These are phyloP conservation scores for Gymnocheta viridis DNA, from an alignment of 2,888 invertebrate species.

Conservation along the genomic window DNA sequence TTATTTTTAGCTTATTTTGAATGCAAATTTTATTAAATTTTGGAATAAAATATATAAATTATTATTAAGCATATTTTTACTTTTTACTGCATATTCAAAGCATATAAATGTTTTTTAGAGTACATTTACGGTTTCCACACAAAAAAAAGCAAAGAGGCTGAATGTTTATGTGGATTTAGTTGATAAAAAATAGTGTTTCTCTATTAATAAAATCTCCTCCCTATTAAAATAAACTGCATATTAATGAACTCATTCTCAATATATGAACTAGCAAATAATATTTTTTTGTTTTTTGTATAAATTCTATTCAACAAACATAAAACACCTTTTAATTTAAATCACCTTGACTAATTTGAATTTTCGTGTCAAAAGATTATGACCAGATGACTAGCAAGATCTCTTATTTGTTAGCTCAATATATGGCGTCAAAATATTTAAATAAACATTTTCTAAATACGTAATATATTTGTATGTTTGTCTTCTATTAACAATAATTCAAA, in stretches of 20 bases:
- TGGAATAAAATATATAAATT: too few species aligned
- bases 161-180: too few species aligned
- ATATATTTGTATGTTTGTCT: background rate
- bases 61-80: too few species aligned
- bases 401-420: background rate
- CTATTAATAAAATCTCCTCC: background rate
- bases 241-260: background rate
- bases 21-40: too few species aligned
- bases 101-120: too few species aligned
- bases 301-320: background rate
- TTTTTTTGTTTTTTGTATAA: background rate
- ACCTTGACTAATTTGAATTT: conserved; percentile 23
- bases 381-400: conserved; percentile 15
- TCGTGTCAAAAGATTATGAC: conserved; percentile 39
- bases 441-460: background rate
- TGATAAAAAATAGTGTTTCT: background rate
- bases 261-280: background rate
- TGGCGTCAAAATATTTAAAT: conserved; percentile 52
- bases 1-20: too few species aligned
- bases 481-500: conserved; percentile 21
- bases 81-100: too few species aligned
- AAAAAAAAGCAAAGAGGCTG: too few species aligned
- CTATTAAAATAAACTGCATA: background rate
- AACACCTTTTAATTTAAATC: background rate
- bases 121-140: too few species aligned